Conservation (phyloP, 2,797 vertebrate species). For the Scarus forsteni region DNA sequence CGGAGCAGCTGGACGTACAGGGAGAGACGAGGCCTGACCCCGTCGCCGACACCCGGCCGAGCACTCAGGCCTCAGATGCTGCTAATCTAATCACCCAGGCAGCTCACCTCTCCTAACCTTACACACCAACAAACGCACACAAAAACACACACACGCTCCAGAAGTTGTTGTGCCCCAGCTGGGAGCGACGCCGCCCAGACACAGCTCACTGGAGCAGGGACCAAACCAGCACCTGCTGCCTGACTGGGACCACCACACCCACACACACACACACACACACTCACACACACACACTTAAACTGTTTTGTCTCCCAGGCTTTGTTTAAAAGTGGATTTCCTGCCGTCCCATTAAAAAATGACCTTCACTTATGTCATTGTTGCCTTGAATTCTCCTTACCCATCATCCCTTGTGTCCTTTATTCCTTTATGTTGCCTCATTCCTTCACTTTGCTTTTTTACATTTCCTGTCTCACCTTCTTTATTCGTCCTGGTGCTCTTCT, state of each 20-base stretch:
- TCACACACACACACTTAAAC: slow-evolving; percentile 22
- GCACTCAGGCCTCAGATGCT: slow-evolving; percentile 60
- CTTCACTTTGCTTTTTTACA: neutral
- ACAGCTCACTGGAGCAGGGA: slow-evolving; percentile 76
- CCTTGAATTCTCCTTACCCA: slow-evolving; percentile 15
- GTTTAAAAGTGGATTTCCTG: slow-evolving; percentile 31
- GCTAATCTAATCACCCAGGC: slow-evolving; percentile 73
- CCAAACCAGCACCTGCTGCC: slow-evolving; percentile 76
- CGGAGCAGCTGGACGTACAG: slow-evolving; percentile 51
- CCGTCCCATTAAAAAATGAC: slow-evolving; percentile 43
- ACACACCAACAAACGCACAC: slow-evolving; percentile 27
- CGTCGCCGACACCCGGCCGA: slow-evolving; percentile 43
- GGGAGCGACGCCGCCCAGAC: slow-evolving; percentile 67
- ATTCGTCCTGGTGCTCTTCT: neutral
- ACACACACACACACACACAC: slow-evolving; percentile 28
- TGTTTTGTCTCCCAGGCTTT: slow-evolving; percentile 33
- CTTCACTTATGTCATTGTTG: slow-evolving; percentile 34
- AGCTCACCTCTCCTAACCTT: slow-evolving; percentile 53
- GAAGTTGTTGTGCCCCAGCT: slow-evolving; percentile 69
- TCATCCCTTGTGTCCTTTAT: slow-evolving; percentile 19
- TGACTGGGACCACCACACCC: slow-evolving; percentile 42
- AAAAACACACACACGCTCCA: slow-evolving; percentile 25
- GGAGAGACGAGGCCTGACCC: slow-evolving; percentile 63
- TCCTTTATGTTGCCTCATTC: slow-evolving; percentile 10
- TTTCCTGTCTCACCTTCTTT: slow-evolving; percentile 31